These are phyloP conservation scores for Sebastes schlegelii DNA, from an alignment of 2,113 vertebrate genomes.

Conservation along the genomic window DNA sequence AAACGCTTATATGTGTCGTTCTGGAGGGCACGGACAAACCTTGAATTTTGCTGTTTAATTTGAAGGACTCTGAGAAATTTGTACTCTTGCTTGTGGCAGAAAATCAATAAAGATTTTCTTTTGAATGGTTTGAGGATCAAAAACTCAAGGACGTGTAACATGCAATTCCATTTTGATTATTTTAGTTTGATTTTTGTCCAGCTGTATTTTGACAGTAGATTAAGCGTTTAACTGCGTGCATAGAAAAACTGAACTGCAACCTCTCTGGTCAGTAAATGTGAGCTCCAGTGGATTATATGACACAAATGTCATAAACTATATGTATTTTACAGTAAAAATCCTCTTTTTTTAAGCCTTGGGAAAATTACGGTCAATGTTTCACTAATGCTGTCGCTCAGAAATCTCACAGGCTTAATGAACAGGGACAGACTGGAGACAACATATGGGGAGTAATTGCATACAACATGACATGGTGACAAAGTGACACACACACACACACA, in stretches of 20 bases:
- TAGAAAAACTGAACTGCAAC: not conserved
- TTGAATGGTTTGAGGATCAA: not conserved
- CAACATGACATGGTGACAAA: slow-evolving; percentile 16
- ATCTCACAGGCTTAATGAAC: slow-evolving; percentile 7
- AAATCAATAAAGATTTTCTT: not conserved
- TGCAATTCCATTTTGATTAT: not conserved
- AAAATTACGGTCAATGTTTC: not conserved
- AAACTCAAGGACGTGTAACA: not conserved
- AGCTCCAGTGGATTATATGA: slow-evolving; percentile 14
- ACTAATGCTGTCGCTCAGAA: not conserved
- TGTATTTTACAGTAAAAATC: not conserved
- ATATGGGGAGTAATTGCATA: slow-evolving; percentile 15
- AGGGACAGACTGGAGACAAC: slow-evolving; percentile 1
- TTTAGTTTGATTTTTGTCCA: not conserved
- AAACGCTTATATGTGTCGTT: not conserved
- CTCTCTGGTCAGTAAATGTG: slow-evolving; percentile 1
- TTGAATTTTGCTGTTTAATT: not conserved
- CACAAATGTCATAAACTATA: slow-evolving; percentile 3
- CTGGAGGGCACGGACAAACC: not conserved
- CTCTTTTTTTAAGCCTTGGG: slow-evolving; percentile 2
- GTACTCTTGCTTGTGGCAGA: not conserved
- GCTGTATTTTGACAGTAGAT: slow-evolving; percentile 5
- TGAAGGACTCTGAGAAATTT: not conserved
- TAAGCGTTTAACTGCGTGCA: not conserved
- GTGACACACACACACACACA: not conserved